phyloP scores from a whole-genome alignment of 2,888 invertebrate species.

The Belgica antarctica region DNA sequence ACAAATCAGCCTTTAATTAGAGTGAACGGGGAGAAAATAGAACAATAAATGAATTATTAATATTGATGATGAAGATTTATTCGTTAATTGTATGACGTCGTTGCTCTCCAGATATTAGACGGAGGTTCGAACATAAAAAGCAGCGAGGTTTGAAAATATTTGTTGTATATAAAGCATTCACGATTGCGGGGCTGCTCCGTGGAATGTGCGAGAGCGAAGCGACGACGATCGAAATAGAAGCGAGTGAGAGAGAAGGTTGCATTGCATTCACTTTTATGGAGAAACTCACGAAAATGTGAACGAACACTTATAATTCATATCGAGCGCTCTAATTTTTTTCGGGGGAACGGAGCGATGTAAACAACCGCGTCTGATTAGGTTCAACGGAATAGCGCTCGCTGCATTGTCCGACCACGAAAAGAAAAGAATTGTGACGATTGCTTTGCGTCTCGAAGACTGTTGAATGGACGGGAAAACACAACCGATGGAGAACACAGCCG shows the following conservation, averaged over 20 bases:
- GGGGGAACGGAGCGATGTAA: background rate
- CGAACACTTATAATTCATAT: too few species aligned
- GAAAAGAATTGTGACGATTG: constrained; percentile 36
- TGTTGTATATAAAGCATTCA: too few species aligned
- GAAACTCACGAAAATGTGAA: too few species aligned
- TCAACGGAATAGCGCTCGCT: constrained; percentile 15
- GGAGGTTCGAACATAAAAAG: too few species aligned
- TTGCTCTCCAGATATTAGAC: too few species aligned
- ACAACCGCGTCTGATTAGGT: constrained; percentile 7
- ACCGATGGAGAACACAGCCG: background rate
- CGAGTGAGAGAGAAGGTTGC: background rate
- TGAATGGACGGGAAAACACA: constrained; percentile 18
- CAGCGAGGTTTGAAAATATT: too few species aligned
- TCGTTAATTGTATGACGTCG: background rate
- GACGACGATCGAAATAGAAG: background rate
- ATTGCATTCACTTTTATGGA: too few species aligned
- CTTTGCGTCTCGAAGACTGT: constrained; percentile 31
- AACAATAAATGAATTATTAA: constrained; percentile 45
- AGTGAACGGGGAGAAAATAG: constrained; percentile 53
- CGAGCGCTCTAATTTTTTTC: background rate
- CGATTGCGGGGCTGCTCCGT: too few species aligned
- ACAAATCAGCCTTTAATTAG: constrained; percentile 78
- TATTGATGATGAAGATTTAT: background rate
- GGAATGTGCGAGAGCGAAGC: too few species aligned
- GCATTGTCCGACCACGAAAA: constrained; percentile 4